Base-by-base conservation (phyloP, 2,888 invertebrate species). In the Eupithecia abbreviata region DNA sequence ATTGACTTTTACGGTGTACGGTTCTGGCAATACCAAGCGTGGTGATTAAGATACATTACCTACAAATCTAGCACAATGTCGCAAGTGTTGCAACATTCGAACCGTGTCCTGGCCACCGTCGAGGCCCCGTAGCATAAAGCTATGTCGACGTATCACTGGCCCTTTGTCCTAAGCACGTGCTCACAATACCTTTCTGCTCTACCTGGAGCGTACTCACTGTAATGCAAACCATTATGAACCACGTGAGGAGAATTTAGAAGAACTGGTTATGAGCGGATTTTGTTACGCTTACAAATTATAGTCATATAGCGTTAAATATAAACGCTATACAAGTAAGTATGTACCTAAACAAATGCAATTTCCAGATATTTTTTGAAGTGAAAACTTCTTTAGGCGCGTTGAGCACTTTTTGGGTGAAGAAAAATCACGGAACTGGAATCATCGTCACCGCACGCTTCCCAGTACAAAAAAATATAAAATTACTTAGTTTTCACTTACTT, bases 101-200 rank as follows among this genome's bases (percentile, higher is more conserved):
- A 69, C 30, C 62, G 66, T 62, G 62, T 30, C 30, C 62, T 45
- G 58, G 6, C 42, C 71, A 62, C 55, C n/a, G 62, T 18, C 58
- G 18, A 12, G 5, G n/a, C 51, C 55, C 73, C 71, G 74, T 75
- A 72, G 51, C 69, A 74, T 74, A 73, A 71, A 76, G 78, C 77
- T 72, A 73, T 75, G 76, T 70, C 18, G 42, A 76, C 71, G 77
- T 80, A 77, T 81, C 71, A 74, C 76, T 74, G 77, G 78, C 78
- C 80, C 73, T 78, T 82, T 82, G 81, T 82, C 75, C 74, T 68
- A 68, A 72, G 77, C 81, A 79, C 82, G 82, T 78, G 81, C 74
- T 43, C 73, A 73, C 76, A 74, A 71, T 77, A 73, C 49, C 71
- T 80, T 78, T 79, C 79, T 79, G 80, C 76, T 78, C 80, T 79